Conservation (phyloP, 2,797 vertebrate species). For the Molossus alvarezi region DNA sequence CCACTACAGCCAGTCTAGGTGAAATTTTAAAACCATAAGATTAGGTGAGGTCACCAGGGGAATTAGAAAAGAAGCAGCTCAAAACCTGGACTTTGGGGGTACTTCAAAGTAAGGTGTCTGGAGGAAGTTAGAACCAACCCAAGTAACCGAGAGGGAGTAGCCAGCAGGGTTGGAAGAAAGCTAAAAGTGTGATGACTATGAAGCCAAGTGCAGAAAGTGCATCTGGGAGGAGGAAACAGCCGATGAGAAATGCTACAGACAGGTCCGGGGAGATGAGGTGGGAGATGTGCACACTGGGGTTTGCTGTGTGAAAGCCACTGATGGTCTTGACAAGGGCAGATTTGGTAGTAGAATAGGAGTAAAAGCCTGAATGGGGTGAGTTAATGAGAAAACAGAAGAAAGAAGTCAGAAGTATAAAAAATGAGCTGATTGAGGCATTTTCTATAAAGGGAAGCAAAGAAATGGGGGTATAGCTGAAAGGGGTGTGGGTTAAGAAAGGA, state of each 20-base stretch:
- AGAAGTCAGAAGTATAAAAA: not conserved
- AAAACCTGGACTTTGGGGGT: not conserved
- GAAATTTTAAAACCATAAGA: slow-evolving; percentile 14
- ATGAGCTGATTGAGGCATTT: not conserved
- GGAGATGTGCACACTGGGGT: not conserved
- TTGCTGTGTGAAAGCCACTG: not conserved
- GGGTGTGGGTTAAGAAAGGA: not conserved
- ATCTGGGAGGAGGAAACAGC: not conserved
- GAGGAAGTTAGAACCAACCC: not conserved
- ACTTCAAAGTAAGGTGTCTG: not conserved
- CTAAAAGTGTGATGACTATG: not conserved
- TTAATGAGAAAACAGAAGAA: not conserved
- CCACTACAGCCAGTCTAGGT: not conserved
- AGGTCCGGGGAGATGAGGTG: not conserved
- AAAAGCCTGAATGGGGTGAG: not conserved
- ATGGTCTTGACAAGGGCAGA: not conserved
- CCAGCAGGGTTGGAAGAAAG: not conserved
- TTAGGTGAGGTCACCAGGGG: not conserved
- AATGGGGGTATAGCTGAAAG: not conserved
- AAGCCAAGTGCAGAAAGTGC: not conserved
- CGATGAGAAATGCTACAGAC: not conserved
- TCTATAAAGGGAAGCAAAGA: not conserved
- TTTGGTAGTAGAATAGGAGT: not conserved
- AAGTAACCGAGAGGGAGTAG: not conserved
- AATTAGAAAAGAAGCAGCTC: not conserved